Conservation (phyloP, 2,888 invertebrate genomes). For the Leptopilina myrica region DNA sequence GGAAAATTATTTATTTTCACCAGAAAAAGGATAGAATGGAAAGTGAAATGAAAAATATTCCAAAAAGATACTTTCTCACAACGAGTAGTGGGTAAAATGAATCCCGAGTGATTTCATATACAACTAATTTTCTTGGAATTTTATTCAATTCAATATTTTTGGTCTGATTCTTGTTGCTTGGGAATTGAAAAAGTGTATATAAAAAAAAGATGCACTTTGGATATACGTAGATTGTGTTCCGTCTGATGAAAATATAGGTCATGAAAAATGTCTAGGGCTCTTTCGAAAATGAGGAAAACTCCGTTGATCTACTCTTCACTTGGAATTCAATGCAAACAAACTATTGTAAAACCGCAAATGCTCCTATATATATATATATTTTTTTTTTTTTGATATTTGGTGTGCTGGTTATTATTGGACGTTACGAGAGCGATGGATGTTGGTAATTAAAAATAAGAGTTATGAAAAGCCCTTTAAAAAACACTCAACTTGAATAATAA, state of each 20-base stretch:
- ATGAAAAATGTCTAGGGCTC: constrained; percentile 39
- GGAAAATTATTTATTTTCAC: no score
- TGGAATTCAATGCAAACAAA: constrained; percentile 14
- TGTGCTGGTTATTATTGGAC: constrained; percentile 10
- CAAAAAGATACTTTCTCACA: background rate
- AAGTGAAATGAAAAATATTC: background rate
- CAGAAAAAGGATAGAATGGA: background rate
- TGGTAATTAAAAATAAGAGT: constrained; percentile 27
- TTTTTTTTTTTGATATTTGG: background rate
- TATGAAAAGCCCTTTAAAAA: background rate
- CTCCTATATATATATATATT: background rate
- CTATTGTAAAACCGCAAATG: constrained; percentile 35
- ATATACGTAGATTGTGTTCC: constrained; percentile 18
- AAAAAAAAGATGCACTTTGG: constrained; percentile 29
- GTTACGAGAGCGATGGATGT: background rate
- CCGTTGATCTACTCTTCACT: constrained; percentile 19
- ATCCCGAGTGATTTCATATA: background rate
- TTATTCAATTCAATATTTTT: constrained; percentile 9
- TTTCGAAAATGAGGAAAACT: constrained; percentile 9
- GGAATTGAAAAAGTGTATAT: background rate
- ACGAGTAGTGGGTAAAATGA: background rate
- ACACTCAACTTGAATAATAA: background rate
- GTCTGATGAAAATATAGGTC: constrained; percentile 22
- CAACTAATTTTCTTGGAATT: constrained; percentile 13
- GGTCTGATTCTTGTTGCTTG: constrained; percentile 12